Conservation (phyloP, 2,888 invertebrate genomes). For the Ornithoptera alexandrae region DNA sequence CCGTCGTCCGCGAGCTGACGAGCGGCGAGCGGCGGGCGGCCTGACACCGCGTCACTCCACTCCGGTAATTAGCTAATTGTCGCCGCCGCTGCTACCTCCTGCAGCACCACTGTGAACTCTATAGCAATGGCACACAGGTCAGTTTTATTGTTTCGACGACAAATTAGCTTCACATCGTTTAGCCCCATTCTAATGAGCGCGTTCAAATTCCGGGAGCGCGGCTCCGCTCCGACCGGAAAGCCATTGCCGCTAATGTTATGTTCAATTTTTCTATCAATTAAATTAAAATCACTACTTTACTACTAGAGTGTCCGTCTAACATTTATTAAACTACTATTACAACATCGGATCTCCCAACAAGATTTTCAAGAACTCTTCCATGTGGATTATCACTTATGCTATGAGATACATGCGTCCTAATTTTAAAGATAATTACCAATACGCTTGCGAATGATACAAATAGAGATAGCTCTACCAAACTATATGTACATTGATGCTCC, state of each 20-base stretch:
- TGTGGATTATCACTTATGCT: too few relatives aligned
- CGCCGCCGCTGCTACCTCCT: conserved; percentile 31
- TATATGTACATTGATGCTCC: too few relatives aligned
- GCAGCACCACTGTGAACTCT: conserved; percentile 8
- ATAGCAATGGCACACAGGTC: neutral
- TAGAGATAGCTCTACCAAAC: too few relatives aligned
- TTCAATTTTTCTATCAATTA: neutral
- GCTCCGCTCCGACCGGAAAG: conserved; percentile 6
- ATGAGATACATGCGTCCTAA: too few relatives aligned
- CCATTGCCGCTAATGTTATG: neutral
- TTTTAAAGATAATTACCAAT: too few relatives aligned
- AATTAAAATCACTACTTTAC: too few relatives aligned
- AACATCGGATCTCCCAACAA: too few relatives aligned
- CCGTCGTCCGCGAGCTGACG: conserved; percentile 48
- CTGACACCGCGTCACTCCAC: conserved; percentile 50
- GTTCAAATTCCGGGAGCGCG: conserved; percentile 16
- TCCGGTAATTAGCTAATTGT: conserved; percentile 69
- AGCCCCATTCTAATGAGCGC: conserved; percentile 20
- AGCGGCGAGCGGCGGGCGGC: conserved; percentile 42
- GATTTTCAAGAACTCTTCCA: too few relatives aligned
- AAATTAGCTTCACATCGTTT: conserved; percentile 15
- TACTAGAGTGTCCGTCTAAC: too few relatives aligned
- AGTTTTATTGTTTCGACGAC: neutral
- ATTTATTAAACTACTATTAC: too few relatives aligned
- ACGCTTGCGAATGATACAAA: too few relatives aligned